Conservation (phyloP, 23 tunicate species). For the Halocynthia aurantium region DNA sequence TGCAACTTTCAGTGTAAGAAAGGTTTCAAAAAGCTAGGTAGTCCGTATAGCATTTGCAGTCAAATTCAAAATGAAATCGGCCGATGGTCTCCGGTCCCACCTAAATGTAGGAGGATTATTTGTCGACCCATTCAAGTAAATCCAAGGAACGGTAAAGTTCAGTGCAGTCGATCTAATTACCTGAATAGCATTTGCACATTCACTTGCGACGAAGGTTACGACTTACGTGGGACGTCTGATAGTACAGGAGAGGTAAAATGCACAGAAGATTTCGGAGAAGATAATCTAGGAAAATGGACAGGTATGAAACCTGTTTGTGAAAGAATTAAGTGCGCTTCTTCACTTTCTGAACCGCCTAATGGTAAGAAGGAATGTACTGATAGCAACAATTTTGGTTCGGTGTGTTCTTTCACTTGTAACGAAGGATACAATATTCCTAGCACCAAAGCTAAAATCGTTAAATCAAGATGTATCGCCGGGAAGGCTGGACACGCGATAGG, state of each 20-base stretch:
- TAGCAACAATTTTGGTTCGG: not conserved
- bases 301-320: not conserved
- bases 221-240: not conserved
- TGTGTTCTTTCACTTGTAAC: slow-evolving; percentile 1
- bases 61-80: too few species aligned
- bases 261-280: not conserved
- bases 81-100: not conserved
- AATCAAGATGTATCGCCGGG: not conserved
- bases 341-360: not conserved
- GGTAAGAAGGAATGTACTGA: slow-evolving; percentile 1
- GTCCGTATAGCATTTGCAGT: too few species aligned
- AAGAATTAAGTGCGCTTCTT: slow-evolving; percentile 2
- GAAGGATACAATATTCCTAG: not conserved
- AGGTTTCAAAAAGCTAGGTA: too few species aligned
- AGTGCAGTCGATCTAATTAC: not conserved
- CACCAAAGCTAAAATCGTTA: not conserved
- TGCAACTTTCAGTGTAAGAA: too few species aligned
- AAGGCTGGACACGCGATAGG: not conserved
- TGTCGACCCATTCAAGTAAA: not conserved
- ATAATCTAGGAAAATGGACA: not conserved
- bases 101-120: not conserved
- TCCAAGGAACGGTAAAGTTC: slow-evolving; percentile 5
- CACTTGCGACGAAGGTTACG: slow-evolving; percentile 16
- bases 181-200: slow-evolving; percentile 8
- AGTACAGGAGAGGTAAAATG: not conserved